Conservation (phyloP, 2,113 vertebrate species). For the Oxygymnocypris stewartii region DNA sequence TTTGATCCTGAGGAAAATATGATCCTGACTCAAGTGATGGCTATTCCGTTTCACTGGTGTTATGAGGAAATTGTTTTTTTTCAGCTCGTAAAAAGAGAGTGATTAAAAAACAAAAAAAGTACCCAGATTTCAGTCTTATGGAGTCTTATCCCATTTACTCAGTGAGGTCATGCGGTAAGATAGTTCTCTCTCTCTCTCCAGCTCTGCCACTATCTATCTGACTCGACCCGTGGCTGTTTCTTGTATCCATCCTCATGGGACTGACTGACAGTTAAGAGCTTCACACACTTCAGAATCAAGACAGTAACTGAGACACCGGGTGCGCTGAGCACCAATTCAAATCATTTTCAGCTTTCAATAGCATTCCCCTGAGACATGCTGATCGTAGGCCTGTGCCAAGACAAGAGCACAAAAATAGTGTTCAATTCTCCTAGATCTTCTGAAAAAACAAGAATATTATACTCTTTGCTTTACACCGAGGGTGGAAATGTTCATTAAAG, state of each 20-base stretch:
- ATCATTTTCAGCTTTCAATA: slow-evolving; percentile 30
- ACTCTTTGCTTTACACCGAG: neutral
- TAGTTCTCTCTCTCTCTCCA: slow-evolving; percentile 9
- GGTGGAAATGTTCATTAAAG: neutral
- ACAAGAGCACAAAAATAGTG: neutral
- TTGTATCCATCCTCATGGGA: slow-evolving; percentile 24
- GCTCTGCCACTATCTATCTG: neutral
- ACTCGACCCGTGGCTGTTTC: slow-evolving; percentile 7
- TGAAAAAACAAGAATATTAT: neutral
- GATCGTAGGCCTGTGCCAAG: neutral
- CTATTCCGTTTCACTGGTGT: slow-evolving; percentile 18
- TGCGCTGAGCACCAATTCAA: neutral
- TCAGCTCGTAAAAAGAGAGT: neutral
- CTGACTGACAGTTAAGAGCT: slow-evolving; percentile 29
- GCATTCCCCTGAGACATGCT: slow-evolving; percentile 6
- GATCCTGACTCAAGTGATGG: slow-evolving; percentile 23
- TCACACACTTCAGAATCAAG: slow-evolving; percentile 37
- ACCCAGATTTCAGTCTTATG: slow-evolving; percentile 31
- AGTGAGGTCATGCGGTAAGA: slow-evolving; percentile 44
- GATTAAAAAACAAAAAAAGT: slow-evolving; percentile 37
- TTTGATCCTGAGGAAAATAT: slow-evolving; percentile 31
- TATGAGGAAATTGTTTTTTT: slow-evolving; percentile 2
- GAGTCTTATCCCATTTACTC: slow-evolving; percentile 49
- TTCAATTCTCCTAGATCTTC: neutral
- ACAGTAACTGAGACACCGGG: neutral